Conservation (phyloP, 2,113 vertebrate genomes). For the Lepus americanus region DNA sequence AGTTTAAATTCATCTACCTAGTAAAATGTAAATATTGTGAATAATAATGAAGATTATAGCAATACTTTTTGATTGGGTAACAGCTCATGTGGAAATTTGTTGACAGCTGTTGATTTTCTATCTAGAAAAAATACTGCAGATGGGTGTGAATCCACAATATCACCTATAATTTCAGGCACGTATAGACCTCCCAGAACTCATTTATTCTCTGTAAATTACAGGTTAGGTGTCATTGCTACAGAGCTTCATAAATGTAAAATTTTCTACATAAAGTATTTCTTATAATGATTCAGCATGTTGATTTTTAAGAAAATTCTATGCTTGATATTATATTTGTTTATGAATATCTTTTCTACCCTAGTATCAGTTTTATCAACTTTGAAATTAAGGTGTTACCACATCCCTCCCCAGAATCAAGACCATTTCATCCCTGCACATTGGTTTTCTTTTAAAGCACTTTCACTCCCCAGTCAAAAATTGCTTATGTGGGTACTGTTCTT, state of each 20-base stretch:
- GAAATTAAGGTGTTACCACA: neutral
- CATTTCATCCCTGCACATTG: slow-evolving; percentile 33
- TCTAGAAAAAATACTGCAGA: neutral
- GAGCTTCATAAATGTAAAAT: neutral
- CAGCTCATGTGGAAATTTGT: neutral
- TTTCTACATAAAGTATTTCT: neutral
- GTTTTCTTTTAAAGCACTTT: slow-evolving; percentile 64
- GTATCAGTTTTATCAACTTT: neutral
- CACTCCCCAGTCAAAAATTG: neutral
- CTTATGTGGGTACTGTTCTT: slow-evolving; percentile 15
- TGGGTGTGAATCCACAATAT: neutral
- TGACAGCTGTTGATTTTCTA: neutral
- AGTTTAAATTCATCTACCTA: neutral
- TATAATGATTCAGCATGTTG: neutral
- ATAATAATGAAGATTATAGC: neutral
- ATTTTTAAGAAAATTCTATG: neutral
- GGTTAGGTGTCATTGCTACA: neutral
- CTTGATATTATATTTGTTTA: neutral
- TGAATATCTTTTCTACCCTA: slow-evolving; percentile 15
- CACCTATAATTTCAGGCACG: neutral
- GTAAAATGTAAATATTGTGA: neutral
- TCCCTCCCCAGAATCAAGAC: neutral
- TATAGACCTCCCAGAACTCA: neutral
- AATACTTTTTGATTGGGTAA: neutral
- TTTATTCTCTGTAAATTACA: neutral